A percentile compares a stretch with the other conserved stretches of the same genome.
These are phyloP conservation scores for Busseola fusca DNA, from an alignment of 2,888 invertebrate species.

Conservation along the genomic window DNA sequence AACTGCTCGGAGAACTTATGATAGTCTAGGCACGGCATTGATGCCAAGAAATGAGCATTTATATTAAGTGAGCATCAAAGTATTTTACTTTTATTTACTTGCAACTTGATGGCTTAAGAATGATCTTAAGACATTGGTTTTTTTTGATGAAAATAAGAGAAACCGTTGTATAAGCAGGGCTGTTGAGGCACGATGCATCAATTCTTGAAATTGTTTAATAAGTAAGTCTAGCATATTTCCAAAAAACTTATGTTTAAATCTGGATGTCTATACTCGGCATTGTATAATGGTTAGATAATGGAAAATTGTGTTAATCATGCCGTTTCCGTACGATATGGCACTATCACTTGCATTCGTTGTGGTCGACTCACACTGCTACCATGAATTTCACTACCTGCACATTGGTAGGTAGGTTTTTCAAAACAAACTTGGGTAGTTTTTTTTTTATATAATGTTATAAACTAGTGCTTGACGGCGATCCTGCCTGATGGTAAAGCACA, in stretches of 20 bases:
- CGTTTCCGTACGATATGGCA: slow-evolving; percentile 12
- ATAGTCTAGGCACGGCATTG: slow-evolving; percentile 26
- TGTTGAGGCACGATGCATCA: slow-evolving; percentile 17
- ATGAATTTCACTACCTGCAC: background rate
- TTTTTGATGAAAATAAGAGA: background rate
- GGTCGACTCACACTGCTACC: slow-evolving; percentile 1
- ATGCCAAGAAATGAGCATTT: slow-evolving; percentile 11
- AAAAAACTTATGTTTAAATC: slow-evolving; percentile 6
- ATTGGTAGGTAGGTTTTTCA: background rate
- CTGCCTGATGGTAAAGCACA: no score
- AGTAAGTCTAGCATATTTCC: background rate
- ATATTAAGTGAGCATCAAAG: slow-evolving; percentile 15
- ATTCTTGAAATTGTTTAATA: slow-evolving; percentile 10
- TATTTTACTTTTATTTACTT: slow-evolving; percentile 29
- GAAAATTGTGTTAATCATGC: slow-evolving; percentile 1
- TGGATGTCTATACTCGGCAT: slow-evolving; percentile 39
- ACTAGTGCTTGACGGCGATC: no score
- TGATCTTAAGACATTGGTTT: no score
- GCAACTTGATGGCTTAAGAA: background rate
- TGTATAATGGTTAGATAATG: slow-evolving; percentile 11
- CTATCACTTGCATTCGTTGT: background rate
- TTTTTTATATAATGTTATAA: no score
- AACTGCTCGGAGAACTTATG: slow-evolving; percentile 28
- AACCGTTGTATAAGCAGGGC: background rate
- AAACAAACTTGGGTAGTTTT: background rate